phyloP scores from a whole-genome alignment of 2,113 vertebrate species.

The rat (Rattus norvegicus) region GRCr8 NC_086038.1:42832501-42833000 shows the following conservation, averaged over 20 bases:
- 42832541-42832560: not conserved
- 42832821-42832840: not conserved
- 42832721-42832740: not conserved
- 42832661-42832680: too few species aligned
- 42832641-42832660: not conserved
- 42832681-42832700: not conserved
- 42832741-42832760: not conserved
- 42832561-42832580: fast-evolving
- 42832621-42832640: not conserved
- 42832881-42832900: not conserved
- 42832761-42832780: not conserved
- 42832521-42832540: not conserved
- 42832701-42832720: not conserved
- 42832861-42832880: constrained; percentile 19
- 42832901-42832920: constrained; percentile 25
- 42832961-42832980: not conserved
- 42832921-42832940: not conserved
- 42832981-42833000: not conserved
- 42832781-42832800: constrained; percentile 12
- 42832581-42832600: not conserved
- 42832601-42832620: not conserved
- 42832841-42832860: not conserved
- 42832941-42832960: not conserved
- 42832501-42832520: not conserved
- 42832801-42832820: not conserved